These are phyloP conservation scores for Gnathochromis pfefferi DNA, from an alignment of 2,113 vertebrate genomes.

Conservation along the genomic window DNA sequence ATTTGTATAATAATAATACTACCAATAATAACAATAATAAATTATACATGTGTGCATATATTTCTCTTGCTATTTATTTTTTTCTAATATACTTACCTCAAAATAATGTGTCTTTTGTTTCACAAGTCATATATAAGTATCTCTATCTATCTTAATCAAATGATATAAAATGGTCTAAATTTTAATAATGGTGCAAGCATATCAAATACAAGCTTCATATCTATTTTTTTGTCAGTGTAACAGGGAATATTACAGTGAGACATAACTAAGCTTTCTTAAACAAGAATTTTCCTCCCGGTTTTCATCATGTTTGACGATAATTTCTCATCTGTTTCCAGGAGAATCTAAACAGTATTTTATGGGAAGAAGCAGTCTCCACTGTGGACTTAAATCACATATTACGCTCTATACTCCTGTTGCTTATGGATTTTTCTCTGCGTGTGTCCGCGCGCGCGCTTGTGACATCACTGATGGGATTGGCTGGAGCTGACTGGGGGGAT, in stretches of 20 bases:
- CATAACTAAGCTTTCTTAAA: not conserved
- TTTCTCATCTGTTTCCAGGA: not conserved
- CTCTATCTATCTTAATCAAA: not conserved
- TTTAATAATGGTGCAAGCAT: not conserved
- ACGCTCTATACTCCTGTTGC: not conserved
- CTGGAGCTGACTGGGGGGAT: constrained; percentile 49
- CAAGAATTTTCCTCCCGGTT: not conserved
- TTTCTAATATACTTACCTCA: not conserved
- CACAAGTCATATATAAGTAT: not conserved
- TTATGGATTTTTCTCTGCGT: not conserved
- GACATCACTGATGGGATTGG: constrained; percentile 65
- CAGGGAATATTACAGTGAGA: not conserved
- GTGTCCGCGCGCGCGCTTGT: constrained; percentile 24
- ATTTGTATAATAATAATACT: not conserved
- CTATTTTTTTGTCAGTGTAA: not conserved
- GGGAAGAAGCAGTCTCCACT: not conserved
- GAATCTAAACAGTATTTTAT: not conserved
- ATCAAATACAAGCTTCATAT: not conserved
- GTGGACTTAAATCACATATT: not conserved
- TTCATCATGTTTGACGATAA: not conserved
- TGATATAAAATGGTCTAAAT: not conserved
- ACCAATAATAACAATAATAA: not conserved
- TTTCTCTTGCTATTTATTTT: not conserved
- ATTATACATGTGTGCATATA: not conserved
- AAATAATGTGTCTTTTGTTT: not conserved